Evolutionary conservation across 1,140 invertebrate genomes (phyloP).

Genomic region (Tetramorium alpestre): DNA sequence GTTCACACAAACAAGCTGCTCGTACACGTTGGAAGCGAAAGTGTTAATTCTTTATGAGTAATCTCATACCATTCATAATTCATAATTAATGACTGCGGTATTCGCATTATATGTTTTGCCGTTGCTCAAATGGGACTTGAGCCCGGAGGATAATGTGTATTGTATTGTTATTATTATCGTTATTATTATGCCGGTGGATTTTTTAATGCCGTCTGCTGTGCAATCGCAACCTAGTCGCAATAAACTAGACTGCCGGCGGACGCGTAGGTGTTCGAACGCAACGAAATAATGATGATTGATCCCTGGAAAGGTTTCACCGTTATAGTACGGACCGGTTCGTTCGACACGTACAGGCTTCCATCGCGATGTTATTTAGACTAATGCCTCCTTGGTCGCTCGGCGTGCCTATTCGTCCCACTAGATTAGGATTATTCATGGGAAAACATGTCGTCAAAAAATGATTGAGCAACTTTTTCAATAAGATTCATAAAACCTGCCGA

Average conservation of each 20-base stretch:
- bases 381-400: conserved; percentile 29
- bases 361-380: conserved; percentile 58
- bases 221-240: conserved; percentile 48
- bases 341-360: conserved; percentile 59
- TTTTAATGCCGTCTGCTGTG: conserved; percentile 9
- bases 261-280: conserved; percentile 77
- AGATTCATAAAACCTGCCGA: background rate
- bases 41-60: conserved; percentile 50
- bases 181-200: conserved; percentile 22
- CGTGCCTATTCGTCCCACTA: conserved; percentile 41
- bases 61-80: conserved; percentile 48
- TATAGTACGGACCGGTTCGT: conserved; percentile 77
- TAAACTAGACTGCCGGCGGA: conserved; percentile 50
- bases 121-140: conserved; percentile 30
- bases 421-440: conserved; percentile 20
- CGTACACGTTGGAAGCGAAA: conserved; percentile 7
- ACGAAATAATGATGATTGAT: conserved; percentile 81
- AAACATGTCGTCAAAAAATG: background rate
- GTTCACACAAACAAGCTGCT: background rate
- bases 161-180: conserved; percentile 49
- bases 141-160: conserved; percentile 29
- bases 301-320: conserved; percentile 76
- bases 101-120: conserved; percentile 36
- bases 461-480: background rate
- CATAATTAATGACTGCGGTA: conserved; percentile 50